phyloP scores from a whole-genome alignment of 2,888 invertebrate species.

The Lithophane leautieri region DNA sequence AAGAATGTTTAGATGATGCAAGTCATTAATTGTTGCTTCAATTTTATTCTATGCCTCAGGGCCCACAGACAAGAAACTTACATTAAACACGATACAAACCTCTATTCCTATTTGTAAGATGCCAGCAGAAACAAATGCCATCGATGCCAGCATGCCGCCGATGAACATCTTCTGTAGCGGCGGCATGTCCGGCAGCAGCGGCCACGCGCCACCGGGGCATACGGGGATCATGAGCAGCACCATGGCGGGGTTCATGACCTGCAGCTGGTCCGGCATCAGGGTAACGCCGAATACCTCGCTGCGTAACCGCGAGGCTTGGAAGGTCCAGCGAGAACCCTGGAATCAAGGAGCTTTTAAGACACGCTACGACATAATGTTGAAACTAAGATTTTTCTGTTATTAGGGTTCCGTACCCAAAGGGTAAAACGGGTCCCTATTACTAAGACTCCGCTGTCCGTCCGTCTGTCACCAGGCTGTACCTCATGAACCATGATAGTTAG shows the following conservation, averaged over 20 bases:
- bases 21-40: neutral
- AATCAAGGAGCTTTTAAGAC: constrained; percentile 1
- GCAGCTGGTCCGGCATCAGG: constrained; percentile 95
- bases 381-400: neutral
- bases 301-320: constrained; percentile 93
- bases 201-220: constrained; percentile 88
- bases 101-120: constrained; percentile 91
- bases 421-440: no score
- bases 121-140: constrained; percentile 92
- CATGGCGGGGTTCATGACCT: constrained; percentile 94
- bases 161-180: constrained; percentile 94
- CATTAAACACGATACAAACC: constrained; percentile 65
- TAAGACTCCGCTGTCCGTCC: no score
- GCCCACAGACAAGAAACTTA: neutral
- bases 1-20: neutral
- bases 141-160: constrained; percentile 88
- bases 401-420: no score
- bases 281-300: constrained; percentile 89
- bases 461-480: no score
- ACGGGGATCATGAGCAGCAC: constrained; percentile 93
- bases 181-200: constrained; percentile 82
- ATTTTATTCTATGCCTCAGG: neutral
- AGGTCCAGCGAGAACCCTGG: constrained; percentile 94
- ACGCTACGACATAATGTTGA: neutral
- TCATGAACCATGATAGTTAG: no score